phyloP scores from a whole-genome alignment of 1,140 invertebrate species.

The Hirudo medicinalis region DNA sequence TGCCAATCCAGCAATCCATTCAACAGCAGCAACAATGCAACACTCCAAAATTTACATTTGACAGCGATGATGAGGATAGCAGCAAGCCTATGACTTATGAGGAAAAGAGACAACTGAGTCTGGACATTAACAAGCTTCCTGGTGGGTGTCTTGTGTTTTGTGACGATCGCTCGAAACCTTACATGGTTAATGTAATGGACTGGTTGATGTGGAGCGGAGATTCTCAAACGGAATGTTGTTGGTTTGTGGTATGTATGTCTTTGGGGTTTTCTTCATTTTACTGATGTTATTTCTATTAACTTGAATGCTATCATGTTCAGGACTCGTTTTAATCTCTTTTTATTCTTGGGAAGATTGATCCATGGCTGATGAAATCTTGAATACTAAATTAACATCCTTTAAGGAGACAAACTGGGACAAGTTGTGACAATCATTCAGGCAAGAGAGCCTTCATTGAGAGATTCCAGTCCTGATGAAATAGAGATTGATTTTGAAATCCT shows the following conservation, averaged over 20 bases:
- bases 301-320: too few relatives aligned
- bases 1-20: background rate
- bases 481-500: slow-evolving; percentile 99
- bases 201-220: too few relatives aligned
- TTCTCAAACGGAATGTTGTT: too few relatives aligned
- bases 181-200: too few relatives aligned
- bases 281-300: too few relatives aligned
- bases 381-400: background rate
- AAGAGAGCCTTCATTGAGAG: slow-evolving; percentile 83
- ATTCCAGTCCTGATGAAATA: slow-evolving; percentile 99
- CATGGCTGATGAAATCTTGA: too few relatives aligned
- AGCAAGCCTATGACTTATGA: slow-evolving; percentile 99
- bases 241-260: too few relatives aligned
- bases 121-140: slow-evolving; percentile 97
- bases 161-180: too few relatives aligned
- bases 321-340: too few relatives aligned
- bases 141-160: slow-evolving; percentile 45
- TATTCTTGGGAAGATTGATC: too few relatives aligned
- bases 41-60: slow-evolving; percentile 9
- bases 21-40: background rate
- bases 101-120: slow-evolving; percentile 90
- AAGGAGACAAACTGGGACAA: slow-evolving; percentile 70
- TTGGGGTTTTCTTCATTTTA: too few relatives aligned
- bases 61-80: slow-evolving; percentile 81
- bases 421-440: slow-evolving; percentile 98